A percentile compares a stretch with the other conserved stretches of the same genome.
Evolutionary conservation across 2,797 vertebrate species (phyloP).

Genomic region (Typhlichthys eigenmanni): DNA sequence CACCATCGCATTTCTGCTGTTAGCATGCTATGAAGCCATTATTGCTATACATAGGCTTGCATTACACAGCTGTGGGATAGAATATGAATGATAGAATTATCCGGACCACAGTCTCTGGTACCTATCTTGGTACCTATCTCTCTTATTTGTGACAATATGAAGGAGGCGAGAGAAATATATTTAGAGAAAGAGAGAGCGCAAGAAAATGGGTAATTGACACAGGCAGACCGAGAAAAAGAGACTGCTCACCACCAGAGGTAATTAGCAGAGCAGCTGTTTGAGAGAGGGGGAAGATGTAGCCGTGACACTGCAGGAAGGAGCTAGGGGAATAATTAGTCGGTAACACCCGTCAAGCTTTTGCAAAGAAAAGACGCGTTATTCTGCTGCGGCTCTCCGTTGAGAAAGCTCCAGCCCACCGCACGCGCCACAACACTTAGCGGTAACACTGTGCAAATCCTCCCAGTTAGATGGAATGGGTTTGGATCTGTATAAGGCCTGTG

Average conservation of each 20-base stretch:
- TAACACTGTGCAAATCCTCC: conserved; percentile 1
- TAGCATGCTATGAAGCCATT: conserved; percentile 25
- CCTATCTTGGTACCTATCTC: conserved; percentile 22
- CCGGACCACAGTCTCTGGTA: conserved; percentile 43
- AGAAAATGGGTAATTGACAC: conserved; percentile 47
- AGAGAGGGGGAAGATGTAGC: conserved; percentile 58
- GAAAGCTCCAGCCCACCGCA: conserved; percentile 35
- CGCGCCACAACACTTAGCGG: conserved; percentile 27
- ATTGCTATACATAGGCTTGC: conserved; percentile 27
- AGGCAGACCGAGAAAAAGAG: conserved; percentile 36
- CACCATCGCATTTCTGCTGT: conserved; percentile 6
- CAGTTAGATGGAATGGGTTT: conserved; percentile 20
- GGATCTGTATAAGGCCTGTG: conserved; percentile 12
- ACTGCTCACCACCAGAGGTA: conserved; percentile 66
- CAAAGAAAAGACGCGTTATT: conserved; percentile 67
- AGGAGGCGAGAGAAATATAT: conserved; percentile 26
- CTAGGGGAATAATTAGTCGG: conserved; percentile 73
- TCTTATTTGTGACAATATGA: conserved; percentile 47
- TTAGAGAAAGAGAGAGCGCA: conserved; percentile 9
- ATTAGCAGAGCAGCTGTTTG: conserved; percentile 76
- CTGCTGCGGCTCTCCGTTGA: conserved; percentile 51
- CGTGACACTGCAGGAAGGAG: conserved; percentile 72
- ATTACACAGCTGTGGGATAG: conserved; percentile 26
- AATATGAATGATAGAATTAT: conserved; percentile 24
- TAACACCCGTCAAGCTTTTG: conserved; percentile 72